Evolutionary conservation across 2,888 invertebrate species (phyloP).

Genomic region (Euzetes globulus): DNA sequence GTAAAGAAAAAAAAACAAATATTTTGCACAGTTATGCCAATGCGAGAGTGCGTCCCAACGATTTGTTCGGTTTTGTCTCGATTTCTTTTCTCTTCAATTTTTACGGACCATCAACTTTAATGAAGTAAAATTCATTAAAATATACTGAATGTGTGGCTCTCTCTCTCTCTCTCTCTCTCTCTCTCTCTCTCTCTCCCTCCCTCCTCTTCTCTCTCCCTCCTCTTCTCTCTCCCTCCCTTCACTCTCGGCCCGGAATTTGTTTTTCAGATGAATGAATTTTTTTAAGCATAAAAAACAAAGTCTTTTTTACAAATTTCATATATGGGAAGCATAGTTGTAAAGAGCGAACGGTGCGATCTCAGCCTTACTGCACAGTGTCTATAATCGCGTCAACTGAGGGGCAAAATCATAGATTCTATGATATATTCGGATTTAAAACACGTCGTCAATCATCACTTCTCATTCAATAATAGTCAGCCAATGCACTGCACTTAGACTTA

Average conservation of each 20-base stretch:
- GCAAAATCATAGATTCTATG: background rate
- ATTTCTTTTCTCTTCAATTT: slow-evolving; percentile 27
- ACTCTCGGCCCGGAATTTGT: no score
- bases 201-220: no score
- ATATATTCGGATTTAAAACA: background rate
- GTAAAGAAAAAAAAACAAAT: background rate
- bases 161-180: no score
- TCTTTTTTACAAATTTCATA: background rate
- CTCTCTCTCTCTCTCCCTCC: no score
- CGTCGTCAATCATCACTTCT: slow-evolving; percentile 19
- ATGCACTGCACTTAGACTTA: background rate
- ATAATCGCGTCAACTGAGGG: background rate
- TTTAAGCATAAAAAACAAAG: background rate
- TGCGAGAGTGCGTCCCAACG: background rate
- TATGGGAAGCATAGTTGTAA: background rate
- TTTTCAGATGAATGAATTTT: slow-evolving; percentile 39
- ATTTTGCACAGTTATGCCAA: background rate
- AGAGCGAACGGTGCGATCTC: background rate
- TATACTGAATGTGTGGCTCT: no score
- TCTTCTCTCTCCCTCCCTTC: no score
- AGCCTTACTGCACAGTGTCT: background rate
- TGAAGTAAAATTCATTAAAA: slow-evolving; percentile 41
- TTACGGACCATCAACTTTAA: slow-evolving; percentile 41
- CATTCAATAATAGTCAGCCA: no score
- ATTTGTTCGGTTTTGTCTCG: slow-evolving; percentile 18